Base-by-base conservation (phyloP, 2,888 invertebrate species). In the Mylabris sibirica region DNA sequence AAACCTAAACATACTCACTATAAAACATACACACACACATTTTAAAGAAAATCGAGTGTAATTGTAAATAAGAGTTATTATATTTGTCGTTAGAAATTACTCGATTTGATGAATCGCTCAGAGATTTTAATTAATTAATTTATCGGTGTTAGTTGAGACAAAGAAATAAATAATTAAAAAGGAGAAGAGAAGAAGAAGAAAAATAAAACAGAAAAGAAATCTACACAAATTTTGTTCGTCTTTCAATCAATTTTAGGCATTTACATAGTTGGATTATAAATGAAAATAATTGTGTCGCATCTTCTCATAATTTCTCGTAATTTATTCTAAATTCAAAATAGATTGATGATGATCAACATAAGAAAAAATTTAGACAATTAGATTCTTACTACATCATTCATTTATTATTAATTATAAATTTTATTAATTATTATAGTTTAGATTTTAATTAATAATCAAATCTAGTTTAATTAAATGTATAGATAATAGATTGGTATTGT, bases 11-110 rank as follows among this genome's bases (percentile, higher is more conserved):
- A 44, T n/a, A 17, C 17, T n/a, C 44, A 44, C 17, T 30, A 30
- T 30, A 30, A 44, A 17, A 44, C 4, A 17, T 17, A 44, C 1
- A 44, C 38, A 38, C n/a, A 49, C 9, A 22, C 5, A 41, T 22
- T 20, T 8, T 20, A 3, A 20, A 75, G 74, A 72, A 72, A 71
- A 72, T 77, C 75, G 77, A 77, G 72, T 77, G 73, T 71, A 71
- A 67, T 74, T 82, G 81, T 81, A 81, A 76, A 80, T 79, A 81
- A 77, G 76, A 77, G 77, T 78, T 78, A 77, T 73, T 38, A 77
- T 78, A 78, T 76, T 78, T 78, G 78, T 78, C 77, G 77, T 72
- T 70, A 67, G 76, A 78, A 76, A 74, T 72, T 74, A 77, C 74
- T 72, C 75, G 75, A 77, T 74, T 75, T 75, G 74, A 74, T 75